Base-by-base conservation (phyloP, 2,888 invertebrate species). In the Phasia obesa region DNA sequence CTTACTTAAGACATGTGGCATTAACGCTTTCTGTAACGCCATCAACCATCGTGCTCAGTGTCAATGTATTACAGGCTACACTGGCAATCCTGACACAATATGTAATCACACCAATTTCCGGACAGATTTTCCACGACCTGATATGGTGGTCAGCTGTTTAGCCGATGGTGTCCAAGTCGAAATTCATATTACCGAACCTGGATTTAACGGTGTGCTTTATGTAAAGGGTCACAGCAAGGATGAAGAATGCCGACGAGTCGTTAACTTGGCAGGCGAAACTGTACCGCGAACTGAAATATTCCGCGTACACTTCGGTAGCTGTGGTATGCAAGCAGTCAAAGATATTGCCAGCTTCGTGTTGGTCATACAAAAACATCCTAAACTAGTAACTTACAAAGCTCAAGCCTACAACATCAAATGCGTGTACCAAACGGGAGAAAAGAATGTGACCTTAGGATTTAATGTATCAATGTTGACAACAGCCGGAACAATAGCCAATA, bases 391-490 rank as follows among this genome's bases (percentile, higher is more conserved):
- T 0, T 97, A 96, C 90, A 96, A 97, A 88, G 97, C 98, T 5
- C 97, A 98, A 91, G 98, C 98, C 1, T 99, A 98, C 92, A 97
- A 98, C 91, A 97, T 99, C 85, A 97, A 97, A 90, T 98, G 98
- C 90, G 95, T 97, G 74, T 98, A 98, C 90, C 97, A 97, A 91
- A 97, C 97, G 0, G 97, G 97, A 81, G 97, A 97, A 90, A 97
- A 97, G 91, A 97, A 97, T 86, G 97, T 98, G 0, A 97, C 97
- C 0, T 92, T 97, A 44, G 98, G 98, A 51, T 97, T 98, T 91
- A 98, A 98, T 90, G 98, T 98, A 9, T 97, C 97, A 11, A 98
- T 98, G 97, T 91, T 98, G 85, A 98, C 98, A 0, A 98, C 98
- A 0, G 97, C 97, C 0, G 98, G 98, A 70, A 98, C 98, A 0